phyloP scores from a whole-genome alignment of 2,888 invertebrate genomes.

The Pecten maximus region DNA sequence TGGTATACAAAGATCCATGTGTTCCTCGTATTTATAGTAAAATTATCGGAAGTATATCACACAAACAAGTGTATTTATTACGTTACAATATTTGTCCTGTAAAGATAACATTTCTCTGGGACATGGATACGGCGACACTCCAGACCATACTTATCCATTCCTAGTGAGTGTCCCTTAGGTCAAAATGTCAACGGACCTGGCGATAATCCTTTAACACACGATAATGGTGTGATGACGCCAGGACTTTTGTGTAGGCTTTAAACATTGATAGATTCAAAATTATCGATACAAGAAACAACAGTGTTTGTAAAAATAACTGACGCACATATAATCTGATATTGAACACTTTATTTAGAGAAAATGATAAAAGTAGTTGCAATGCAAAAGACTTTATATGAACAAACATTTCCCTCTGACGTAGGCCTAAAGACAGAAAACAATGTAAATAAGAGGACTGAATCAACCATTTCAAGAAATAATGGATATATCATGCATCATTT shows the following conservation, averaged over 20 bases:
- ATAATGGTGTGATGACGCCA: background rate
- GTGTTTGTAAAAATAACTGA: background rate
- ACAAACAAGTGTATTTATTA: background rate
- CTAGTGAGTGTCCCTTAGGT: background rate
- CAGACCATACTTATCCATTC: background rate
- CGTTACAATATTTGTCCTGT: background rate
- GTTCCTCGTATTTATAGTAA: slow-evolving; percentile 15
- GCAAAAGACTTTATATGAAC: too few species aligned
- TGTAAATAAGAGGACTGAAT: too few species aligned
- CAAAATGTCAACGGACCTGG: background rate
- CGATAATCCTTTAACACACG: background rate
- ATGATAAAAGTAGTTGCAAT: too few species aligned
- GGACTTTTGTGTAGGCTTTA: background rate
- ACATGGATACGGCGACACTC: background rate
- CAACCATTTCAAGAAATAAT: too few species aligned
- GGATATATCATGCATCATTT: too few species aligned
- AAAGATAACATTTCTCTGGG: background rate
- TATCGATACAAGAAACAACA: background rate
- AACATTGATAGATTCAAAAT: background rate
- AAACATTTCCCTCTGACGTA: too few species aligned
- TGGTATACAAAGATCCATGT: background rate
- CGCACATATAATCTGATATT: background rate
- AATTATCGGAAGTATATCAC: background rate
- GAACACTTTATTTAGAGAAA: too few species aligned
- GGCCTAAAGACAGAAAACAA: too few species aligned